Evolutionary conservation across 2,113 vertebrate species (phyloP).

Genomic region (Dicaeum eximium): DNA sequence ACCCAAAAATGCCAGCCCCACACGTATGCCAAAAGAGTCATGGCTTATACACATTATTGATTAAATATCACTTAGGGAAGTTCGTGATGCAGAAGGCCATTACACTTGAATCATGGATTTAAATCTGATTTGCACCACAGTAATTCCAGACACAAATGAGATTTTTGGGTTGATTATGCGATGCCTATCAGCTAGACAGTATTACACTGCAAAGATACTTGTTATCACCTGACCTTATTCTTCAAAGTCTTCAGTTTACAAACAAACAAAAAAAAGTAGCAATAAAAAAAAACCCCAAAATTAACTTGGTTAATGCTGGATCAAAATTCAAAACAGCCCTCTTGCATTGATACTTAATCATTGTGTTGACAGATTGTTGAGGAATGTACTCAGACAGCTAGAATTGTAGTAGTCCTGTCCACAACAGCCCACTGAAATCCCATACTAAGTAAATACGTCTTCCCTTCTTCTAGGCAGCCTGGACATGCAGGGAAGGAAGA

Average conservation of each 20-base stretch:
- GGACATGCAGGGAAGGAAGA: background rate
- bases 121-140: slow-evolving; percentile 5
- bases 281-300: rapidly evolving
- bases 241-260: background rate
- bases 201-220: background rate
- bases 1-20: background rate
- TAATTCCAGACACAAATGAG: background rate
- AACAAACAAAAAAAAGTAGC: background rate
- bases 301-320: background rate
- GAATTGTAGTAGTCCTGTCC: background rate
- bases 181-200: background rate
- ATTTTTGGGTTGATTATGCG: background rate
- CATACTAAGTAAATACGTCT: background rate
- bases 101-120: background rate
- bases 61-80: background rate
- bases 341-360: background rate
- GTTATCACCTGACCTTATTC: background rate
- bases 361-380: background rate
- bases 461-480: background rate
- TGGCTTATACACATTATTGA: background rate
- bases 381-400: background rate
- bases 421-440: background rate
- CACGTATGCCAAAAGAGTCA: background rate
- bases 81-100: background rate
- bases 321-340: background rate